These are phyloP conservation scores for Prosapia bicincta DNA, from an alignment of 2,888 invertebrate genomes.

Conservation along the genomic window DNA sequence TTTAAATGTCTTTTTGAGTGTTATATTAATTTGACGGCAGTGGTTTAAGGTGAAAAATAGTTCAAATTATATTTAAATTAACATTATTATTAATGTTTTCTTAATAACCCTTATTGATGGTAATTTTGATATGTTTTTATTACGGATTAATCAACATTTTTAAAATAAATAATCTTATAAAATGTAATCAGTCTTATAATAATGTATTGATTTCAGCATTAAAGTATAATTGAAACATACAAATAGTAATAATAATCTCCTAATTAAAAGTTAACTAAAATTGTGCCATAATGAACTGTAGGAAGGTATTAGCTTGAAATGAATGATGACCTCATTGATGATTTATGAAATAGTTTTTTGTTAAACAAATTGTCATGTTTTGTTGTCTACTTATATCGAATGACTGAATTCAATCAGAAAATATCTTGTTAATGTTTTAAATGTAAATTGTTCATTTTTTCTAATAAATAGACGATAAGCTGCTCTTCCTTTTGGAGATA, in stretches of 20 bases:
- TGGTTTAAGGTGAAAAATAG: conserved; percentile 21
- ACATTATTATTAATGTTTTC: too few species aligned
- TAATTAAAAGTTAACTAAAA: neutral
- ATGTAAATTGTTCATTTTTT: neutral
- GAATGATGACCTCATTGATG: neutral
- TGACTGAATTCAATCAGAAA: neutral
- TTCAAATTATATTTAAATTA: too few species aligned
- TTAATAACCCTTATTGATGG: too few species aligned
- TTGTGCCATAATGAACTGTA: neutral
- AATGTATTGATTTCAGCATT: too few species aligned
- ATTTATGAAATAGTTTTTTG: too few species aligned
- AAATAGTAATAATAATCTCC: too few species aligned
- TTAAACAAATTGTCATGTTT: neutral
- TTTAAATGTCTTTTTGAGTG: conserved; percentile 10
- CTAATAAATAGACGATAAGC: neutral
- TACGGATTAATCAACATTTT: too few species aligned
- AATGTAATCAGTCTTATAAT: too few species aligned
- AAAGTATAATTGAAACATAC: too few species aligned
- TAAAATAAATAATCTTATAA: too few species aligned
- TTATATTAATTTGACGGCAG: conserved; percentile 16
- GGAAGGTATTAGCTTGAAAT: neutral
- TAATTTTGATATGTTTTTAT: too few species aligned
- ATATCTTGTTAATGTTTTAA: neutral
- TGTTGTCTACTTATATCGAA: neutral
- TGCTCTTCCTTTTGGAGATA: neutral